phyloP scores from a whole-genome alignment of 2,888 invertebrate species.

The Eupithecia subfuscata region DNA sequence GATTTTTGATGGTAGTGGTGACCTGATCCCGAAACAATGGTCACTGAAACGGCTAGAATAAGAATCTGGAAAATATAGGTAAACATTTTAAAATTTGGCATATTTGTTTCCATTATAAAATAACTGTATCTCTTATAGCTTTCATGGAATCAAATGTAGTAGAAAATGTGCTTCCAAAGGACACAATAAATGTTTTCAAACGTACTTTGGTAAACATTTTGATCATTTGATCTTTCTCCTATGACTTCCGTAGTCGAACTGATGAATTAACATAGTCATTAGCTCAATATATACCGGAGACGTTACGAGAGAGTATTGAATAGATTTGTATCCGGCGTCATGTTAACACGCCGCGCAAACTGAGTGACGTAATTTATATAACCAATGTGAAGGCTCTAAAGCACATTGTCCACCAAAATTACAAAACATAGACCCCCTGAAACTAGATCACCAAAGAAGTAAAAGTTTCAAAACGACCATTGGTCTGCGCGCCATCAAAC shows the following conservation, averaged over 20 bases:
- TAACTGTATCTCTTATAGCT: no score
- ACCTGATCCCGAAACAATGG: slow-evolving; percentile 61
- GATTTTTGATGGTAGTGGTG: slow-evolving; percentile 62
- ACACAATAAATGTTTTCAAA: slow-evolving; percentile 40
- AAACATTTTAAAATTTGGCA: not conserved
- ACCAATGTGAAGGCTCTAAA: slow-evolving; percentile 78
- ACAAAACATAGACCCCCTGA: slow-evolving; percentile 1
- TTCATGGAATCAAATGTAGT: no score
- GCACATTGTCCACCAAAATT: slow-evolving; percentile 18
- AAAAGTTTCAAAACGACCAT: not conserved
- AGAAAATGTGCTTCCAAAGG: not conserved
- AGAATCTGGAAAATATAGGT: slow-evolving; percentile 59
- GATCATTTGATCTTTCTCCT: slow-evolving; percentile 77
- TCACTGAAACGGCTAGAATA: slow-evolving; percentile 57
- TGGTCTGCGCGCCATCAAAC: not conserved
- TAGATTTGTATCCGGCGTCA: slow-evolving; percentile 76
- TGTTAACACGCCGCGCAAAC: slow-evolving; percentile 68
- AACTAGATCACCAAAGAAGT: slow-evolving; percentile 12
- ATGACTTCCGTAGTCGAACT: slow-evolving; percentile 79
- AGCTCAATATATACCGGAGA: slow-evolving; percentile 83
- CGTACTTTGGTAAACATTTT: slow-evolving; percentile 79
- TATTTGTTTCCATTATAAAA: not conserved
- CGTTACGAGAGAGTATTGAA: slow-evolving; percentile 82
- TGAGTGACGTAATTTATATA: slow-evolving; percentile 81
- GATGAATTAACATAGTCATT: slow-evolving; percentile 80